Percentiles rank a stretch among this genome's conserved stretches.
Evolutionary conservation across 2,797 vertebrate species (phyloP).

Genomic region (Vireo griseus): DNA sequence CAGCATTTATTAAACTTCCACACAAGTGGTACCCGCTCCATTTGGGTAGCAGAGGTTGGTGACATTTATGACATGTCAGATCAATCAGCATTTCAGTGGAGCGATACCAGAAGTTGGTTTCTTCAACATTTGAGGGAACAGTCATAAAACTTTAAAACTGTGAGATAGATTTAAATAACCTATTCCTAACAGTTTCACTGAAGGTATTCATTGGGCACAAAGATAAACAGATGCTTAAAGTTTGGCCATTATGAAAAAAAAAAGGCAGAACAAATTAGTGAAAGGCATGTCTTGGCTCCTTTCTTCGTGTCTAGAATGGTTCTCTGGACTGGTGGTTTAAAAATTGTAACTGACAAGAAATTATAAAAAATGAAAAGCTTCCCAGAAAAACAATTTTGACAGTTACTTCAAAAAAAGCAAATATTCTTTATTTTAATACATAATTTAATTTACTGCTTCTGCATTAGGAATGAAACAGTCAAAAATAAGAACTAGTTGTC

Average conservation of each 20-base stretch:
- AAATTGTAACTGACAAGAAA: neutral
- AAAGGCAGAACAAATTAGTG: neutral
- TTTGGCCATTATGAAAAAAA: neutral
- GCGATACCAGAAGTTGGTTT: neutral
- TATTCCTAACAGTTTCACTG: neutral
- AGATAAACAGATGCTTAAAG: neutral
- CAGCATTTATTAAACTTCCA: neutral
- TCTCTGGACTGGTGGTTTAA: neutral
- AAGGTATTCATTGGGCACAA: neutral
- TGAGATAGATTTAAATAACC: neutral
- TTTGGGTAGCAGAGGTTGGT: neutral
- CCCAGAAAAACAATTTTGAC: neutral
- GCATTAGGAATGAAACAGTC: neutral
- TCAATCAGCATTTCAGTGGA: neutral
- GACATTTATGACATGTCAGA: neutral
- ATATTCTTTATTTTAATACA: neutral
- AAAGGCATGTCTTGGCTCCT: neutral
- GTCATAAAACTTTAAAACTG: neutral
- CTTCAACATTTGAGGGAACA: neutral
- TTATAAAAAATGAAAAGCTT: neutral
- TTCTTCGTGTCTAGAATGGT: neutral
- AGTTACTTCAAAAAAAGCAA: neutral
- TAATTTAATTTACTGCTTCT: neutral
- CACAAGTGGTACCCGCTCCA: neutral
- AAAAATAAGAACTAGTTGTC: neutral